Evolutionary conservation across 2,113 vertebrate species (phyloP), one percentile per base, ranked within the genome.

Genomic region (Nestor notabilis): DNA sequence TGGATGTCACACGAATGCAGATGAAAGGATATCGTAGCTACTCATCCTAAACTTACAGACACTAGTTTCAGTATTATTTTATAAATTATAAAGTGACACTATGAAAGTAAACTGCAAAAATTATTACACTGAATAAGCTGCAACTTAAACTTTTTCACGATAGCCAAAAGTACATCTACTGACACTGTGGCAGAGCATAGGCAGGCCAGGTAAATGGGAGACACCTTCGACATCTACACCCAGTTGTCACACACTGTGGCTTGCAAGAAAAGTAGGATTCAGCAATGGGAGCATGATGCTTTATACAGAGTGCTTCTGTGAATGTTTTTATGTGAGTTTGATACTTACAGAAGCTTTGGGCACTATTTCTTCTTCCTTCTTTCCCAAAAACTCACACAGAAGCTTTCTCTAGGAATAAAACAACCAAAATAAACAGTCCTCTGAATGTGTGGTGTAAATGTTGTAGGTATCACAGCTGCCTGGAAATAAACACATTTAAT

Each of bases 1-100:
- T 98, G 97, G 97, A 96, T 97, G 97, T 98, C 97, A 97, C 87
- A 97, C 97, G 95, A 96, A 95, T 37, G 88, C 96, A 98, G 87
- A 72, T 83, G 44, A 97, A 97, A 83, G 82, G 29, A 23, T 91
- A 44, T 7, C 3, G 18, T 53, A 87, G 77, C 47, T 56, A 56
- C 37, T 80, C 4, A 1, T 64, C 65, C 56, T 60, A 13, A 61
- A 60, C 53, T 69, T 78, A 47, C 13, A 75, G n/a, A 76, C 21
- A 28, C 17, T 1, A 18, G 64, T 33, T 89, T 93, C 37, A 53
- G 44, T 58, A 75, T 85, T 92, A 90, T 83, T 92, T 65, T 69
- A 83, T 43, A 55, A 63, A 3, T 35, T 83, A 41, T 11, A 13
- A 79, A 37, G 53, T 53, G 43, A 87, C n/a, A 37, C 28, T 52